Evolutionary conservation across 2,797 vertebrate species (phyloP), one percentile per base, ranked within the genome.

Genomic region (Myripristis jacobus): DNA sequence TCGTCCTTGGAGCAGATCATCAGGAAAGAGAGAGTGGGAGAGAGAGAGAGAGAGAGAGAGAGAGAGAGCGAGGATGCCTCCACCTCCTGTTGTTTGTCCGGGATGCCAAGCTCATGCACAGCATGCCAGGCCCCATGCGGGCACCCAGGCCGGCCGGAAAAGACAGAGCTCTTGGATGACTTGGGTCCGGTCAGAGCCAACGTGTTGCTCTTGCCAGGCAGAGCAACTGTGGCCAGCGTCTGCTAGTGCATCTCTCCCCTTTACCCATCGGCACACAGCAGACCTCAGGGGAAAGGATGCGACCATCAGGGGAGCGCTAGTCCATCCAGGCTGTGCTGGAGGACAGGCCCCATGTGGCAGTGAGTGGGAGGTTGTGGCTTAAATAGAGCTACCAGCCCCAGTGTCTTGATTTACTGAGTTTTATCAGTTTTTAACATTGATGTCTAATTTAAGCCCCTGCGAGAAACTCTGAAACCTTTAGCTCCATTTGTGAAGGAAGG

Each of bases 101-200:
- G 77, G 85, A 88, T 91, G 91, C 92, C 92, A 92, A 87, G 81
- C 89, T 82, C 84, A 85, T 2, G 71, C 82, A 48, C 78, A 68
- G 79, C 73, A 80, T 88, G 91, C 93, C 93, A 94, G 91, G 79
- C 89, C 86, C 87, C 92, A 87, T 85, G 91, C 77, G 73, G 89
- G 81, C 71, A 84, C 81, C 83, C 90, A 91, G 87, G 88, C 91
- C 90, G 88, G 90, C 91, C 90, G 92, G 90, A 92, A 94, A 92
- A 92, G 89, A 90, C 92, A 87, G 91, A 87, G 90, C 90, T 90
- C 75, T 91, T 94, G 92, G 92, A 91, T 76, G 84, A 86, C 67
- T 75, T 61, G 5, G 81, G 70, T 6, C 52, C 10, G 81, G 68
- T 21, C 57, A 0, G 56, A 73, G 92, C 92, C 91, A 91, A 88